Evolutionary conservation across 2,113 vertebrate species (phyloP), one percentile per base, ranked within the genome.

Genomic region (Pseudopipra pipra): DNA sequence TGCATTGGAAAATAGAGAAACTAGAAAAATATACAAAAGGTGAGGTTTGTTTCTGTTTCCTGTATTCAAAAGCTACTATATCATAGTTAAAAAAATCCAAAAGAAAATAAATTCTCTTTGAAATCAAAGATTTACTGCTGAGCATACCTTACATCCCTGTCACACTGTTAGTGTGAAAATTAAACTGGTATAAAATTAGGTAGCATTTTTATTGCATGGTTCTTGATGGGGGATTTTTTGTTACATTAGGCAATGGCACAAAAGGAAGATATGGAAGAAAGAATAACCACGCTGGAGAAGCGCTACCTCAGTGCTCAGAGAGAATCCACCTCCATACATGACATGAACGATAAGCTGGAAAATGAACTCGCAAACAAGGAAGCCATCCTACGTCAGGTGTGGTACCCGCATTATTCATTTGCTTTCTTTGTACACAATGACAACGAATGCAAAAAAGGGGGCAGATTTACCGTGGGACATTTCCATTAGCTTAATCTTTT

Each of bases 211-310:
- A 70, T 62, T 35, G 11, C 17, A 28, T 16, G 3, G 11, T 74
- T 74, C 19, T 58, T 93, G 23, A 11, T 89, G 25, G 25, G 21
- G 0, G 0, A 1, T 30, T 9, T 49, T 85, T 90, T 52, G 79
- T 79, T 67, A 74, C 35, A 37, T 25, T 97, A 99, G 99, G 99
- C 99, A 85, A 99, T 99, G 99, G 99, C 99, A 90, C 99, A 99
- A 97, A 99, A 99, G 95, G 99, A 99, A 94, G 99, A 99, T 92
- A 99, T 99, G 99, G 99, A 99, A 98, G 99, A 99, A 96, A 98
- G 99, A 75, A 99, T 99, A 81, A 99, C 99, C 5, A 99, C 99
- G 0, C 97, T 99, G 92, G 99, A 99, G 95, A 99, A 99, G 96
- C 99, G 99, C 90, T 99, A 99, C 98, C 99, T 99, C 97, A 99